Base-by-base conservation (phyloP, 2,797 vertebrate genomes). In the Ataeniobius toweri region DNA sequence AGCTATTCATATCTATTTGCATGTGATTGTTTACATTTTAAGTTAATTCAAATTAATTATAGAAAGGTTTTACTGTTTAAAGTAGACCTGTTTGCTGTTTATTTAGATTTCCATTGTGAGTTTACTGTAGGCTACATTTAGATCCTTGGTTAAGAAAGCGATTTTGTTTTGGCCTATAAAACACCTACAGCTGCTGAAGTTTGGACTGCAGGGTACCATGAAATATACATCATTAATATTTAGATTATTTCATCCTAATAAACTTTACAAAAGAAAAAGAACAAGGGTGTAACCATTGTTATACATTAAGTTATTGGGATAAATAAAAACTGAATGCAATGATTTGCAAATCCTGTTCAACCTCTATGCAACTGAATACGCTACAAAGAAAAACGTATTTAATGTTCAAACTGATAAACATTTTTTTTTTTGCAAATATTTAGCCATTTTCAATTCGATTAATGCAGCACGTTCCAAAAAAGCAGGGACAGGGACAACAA, bases 1-100 rank as follows among this genome's bases (percentile, higher is more conserved):
- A n/a, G 67, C 71, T 74, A 8, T 74, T 44, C 13, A 39, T 22
- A 56, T 79, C 3, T 67, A 39, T 74, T 26, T 71, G 44, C 31
- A 13, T 74, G 12, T 53, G 8, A 46, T 20, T 73, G 22, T 50
- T 51, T 74, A 12, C 44, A 5, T 53, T 22, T 61, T 18, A 6
- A 44, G 44, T 36, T 36, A 36, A 36, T 36, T 36, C 6, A 9
- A 16, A 0, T 20, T 20, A 18, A 26, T 26, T 58, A 22, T 18
- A 36, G 22, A 14, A 48, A 63, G 59, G 26, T 73, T 68, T 22
- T 56, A 46, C 6, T 48, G 26, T 31, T 63, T 72, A 36, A 71
- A 71, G 14, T 13, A 22, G 4, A 51, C 4, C 4, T n/a, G 18
- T 51, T 69, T 69, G 10, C 67, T 69, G 36, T 36, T 36, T 36